phyloP scores from a whole-genome alignment of 2,888 invertebrate species.

The Nomada fucata region DNA sequence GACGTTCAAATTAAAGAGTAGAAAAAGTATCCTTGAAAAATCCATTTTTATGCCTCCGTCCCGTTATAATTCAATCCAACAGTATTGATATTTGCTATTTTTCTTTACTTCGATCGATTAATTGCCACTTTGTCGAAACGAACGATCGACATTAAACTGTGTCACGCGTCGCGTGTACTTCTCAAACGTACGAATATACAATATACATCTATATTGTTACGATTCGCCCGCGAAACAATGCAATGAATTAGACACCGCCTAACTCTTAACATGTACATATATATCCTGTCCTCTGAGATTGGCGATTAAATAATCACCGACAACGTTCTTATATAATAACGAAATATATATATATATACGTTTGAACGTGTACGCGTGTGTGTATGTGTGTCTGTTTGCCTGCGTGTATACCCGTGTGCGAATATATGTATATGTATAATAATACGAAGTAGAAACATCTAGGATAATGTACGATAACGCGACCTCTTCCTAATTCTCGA shows the following conservation, averaged over 20 bases:
- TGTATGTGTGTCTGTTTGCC: conserved; percentile 25
- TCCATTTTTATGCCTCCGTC: background rate
- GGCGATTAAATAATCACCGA: conserved; percentile 26
- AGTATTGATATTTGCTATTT: background rate
- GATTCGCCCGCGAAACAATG: conserved; percentile 55
- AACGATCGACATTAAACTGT: conserved; percentile 33
- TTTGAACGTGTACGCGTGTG: conserved; percentile 38
- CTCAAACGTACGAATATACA: conserved; percentile 16
- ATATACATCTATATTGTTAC: conserved; percentile 47
- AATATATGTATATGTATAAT: conserved; percentile 52
- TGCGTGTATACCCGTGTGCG: conserved; percentile 38
- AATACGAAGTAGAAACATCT: conserved; percentile 59
- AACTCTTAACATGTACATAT: conserved; percentile 12
- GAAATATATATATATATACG: conserved; percentile 51
- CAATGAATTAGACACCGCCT: conserved; percentile 23
- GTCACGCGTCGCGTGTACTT: background rate
- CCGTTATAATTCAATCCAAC: background rate
- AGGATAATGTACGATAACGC: conserved; percentile 57
- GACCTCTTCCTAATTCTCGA: conserved; percentile 52
- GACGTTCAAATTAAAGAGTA: background rate
- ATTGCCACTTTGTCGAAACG: background rate
- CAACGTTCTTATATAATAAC: conserved; percentile 51
- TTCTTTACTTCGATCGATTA: background rate
- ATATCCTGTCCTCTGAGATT: conserved; percentile 14
- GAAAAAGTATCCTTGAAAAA: background rate